Base-by-base conservation (phyloP, 2,113 vertebrate species). In the Myotis davidii region DNA sequence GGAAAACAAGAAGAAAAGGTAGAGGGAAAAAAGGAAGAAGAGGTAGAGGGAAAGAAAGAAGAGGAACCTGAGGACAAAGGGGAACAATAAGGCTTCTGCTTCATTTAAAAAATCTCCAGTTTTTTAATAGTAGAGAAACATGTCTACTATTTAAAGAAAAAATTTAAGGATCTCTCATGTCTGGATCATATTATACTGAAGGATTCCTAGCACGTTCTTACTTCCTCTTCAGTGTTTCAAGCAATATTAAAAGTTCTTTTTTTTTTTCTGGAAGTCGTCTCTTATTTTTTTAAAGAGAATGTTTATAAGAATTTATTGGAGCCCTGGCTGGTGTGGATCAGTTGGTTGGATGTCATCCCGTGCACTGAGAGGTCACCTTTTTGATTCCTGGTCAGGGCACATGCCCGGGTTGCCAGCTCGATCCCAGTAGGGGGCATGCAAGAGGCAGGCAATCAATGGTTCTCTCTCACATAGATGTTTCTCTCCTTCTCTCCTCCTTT, bases 191-290 rank as follows among this genome's bases (percentile, higher is more conserved):
- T 37, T 11, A 83, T 17, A 54, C 13, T 32, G 52, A 54, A 72
- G 83, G 25, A 91, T 54, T 54, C 45, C 34, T 83, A 84, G 32
- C 17, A 3, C 64, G 34, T 72, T 72, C 37, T 64, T 56, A 34
- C 90, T 92, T 83, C 61, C 23, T 78, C 50, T 78, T 37, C 39
- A 65, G 13, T 79, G 45, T 85, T 54, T 78, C 64, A 74, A 96
- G 23, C 59, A 70, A 65, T 76, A 96, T 91, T 94, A 93, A 91
- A 96, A 27, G 14, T 72, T 84, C 32, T 9, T 61, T 92, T 59
- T 39, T 12, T 29, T 39, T 1, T 23, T 37, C 72, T 10, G 27
- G 27, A 48, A 74, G 25, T 74, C 7, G 21, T 74, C 12, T 74
- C 23, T 45, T 48, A 48, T 29, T 48, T 48, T 48, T 48, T 48